A percentile compares a stretch with the other conserved stretches of the same genome.
Conservation (phyloP, 2,888 invertebrate species). For the Sesamia inferens region DNA sequence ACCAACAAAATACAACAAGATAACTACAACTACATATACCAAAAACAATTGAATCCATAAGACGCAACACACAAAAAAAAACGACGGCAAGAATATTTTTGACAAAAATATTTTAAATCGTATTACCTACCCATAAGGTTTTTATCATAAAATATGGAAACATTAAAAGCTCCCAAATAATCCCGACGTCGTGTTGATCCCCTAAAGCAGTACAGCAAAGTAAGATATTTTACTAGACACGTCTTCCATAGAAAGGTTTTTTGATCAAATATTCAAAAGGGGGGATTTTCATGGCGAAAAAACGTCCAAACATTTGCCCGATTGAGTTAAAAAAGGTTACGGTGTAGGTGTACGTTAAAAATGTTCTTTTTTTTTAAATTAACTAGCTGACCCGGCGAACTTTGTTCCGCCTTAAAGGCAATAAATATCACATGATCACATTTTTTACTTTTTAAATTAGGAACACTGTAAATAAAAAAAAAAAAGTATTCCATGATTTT, state of each 20-base stretch:
- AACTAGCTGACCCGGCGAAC: too few relatives aligned
- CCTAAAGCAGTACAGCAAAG: conserved; percentile 63
- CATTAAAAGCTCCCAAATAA: conserved; percentile 74
- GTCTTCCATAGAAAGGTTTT: conserved; percentile 62
- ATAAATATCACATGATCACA: too few relatives aligned
- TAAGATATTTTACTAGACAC: conserved; percentile 68
- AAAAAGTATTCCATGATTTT: too few relatives aligned
- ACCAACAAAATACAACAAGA: not conserved
- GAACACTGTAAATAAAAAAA: too few relatives aligned
- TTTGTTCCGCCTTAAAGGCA: too few relatives aligned
- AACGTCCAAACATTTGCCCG: conserved; percentile 63
- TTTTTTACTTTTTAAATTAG: too few relatives aligned
- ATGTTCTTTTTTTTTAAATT: conserved; percentile 32
- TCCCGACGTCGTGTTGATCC: conserved; percentile 60
- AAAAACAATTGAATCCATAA: conserved; percentile 7
- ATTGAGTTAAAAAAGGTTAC: conserved; percentile 46
- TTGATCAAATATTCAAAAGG: conserved; percentile 77
- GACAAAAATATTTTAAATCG: conserved; percentile 58
- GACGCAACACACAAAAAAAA: conserved; percentile 16
- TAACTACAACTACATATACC: not conserved
- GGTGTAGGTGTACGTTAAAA: conserved; percentile 40
- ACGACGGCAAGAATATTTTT: conserved; percentile 34
- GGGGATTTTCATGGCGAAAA: conserved; percentile 62
- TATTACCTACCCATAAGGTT: conserved; percentile 63
- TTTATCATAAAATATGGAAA: conserved; percentile 73